These are phyloP conservation scores for Psilanteris sp. DNA, from an alignment of 1,140 invertebrate species.

Conservation along the genomic window DNA sequence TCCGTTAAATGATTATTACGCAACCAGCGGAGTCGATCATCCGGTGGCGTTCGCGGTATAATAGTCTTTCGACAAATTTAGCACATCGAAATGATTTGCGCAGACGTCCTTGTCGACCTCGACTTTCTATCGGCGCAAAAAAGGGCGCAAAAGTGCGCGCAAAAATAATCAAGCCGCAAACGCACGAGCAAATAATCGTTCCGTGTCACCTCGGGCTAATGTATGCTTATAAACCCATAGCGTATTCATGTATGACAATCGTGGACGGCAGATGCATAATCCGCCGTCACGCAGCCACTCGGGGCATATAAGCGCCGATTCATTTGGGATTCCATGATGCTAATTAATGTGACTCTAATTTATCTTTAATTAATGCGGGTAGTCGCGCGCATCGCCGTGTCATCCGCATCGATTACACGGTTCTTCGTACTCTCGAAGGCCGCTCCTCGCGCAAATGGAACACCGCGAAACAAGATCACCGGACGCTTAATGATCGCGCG, in stretches of 20 bases:
- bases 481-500: constrained; percentile 30
- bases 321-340: constrained; percentile 41
- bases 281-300: constrained; percentile 15
- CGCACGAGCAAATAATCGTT: constrained; percentile 12
- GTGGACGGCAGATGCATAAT: constrained; percentile 29
- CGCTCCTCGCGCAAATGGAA: constrained; percentile 37
- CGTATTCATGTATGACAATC: constrained; percentile 50
- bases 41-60: too few species aligned
- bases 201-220: constrained; percentile 17
- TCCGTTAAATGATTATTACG: too few species aligned
- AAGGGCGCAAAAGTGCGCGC: not conserved
- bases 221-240: constrained; percentile 20
- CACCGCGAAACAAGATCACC: constrained; percentile 41
- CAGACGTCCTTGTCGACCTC: constrained; percentile 28
- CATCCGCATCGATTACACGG: constrained; percentile 53
- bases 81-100: too few species aligned
- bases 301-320: constrained; percentile 41
- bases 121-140: constrained; percentile 23
- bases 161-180: constrained; percentile 9
- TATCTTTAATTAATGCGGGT: constrained; percentile 49
- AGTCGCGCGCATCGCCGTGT: constrained; percentile 52
- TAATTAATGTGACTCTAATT: constrained; percentile 59
- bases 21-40: too few species aligned
- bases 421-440: constrained; percentile 52
- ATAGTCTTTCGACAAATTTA: too few species aligned